A percentile compares a stretch with the other conserved stretches of the same genome.
Conservation (phyloP, 2,888 invertebrate species). For the Seladonia tumulorum region DNA sequence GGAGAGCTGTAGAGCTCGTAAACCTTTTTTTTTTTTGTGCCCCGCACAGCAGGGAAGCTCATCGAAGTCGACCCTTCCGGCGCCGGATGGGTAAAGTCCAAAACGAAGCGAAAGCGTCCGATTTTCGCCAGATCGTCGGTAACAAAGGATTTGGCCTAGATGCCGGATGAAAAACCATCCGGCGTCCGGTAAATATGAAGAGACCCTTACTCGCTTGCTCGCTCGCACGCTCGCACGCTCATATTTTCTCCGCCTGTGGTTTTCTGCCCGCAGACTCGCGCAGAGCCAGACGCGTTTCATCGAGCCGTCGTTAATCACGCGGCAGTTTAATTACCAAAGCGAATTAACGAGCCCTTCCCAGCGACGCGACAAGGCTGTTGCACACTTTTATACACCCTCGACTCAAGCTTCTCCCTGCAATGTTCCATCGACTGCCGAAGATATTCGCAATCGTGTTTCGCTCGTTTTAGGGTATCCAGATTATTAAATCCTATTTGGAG, state of each 20-base stretch:
- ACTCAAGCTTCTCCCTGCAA: not conserved
- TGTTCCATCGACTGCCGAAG: not conserved
- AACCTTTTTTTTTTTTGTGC: too few relatives aligned
- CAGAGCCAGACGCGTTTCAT: slow-evolving; percentile 64
- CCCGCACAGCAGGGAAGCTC: too few relatives aligned
- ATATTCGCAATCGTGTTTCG: not conserved
- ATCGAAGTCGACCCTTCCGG: too few relatives aligned
- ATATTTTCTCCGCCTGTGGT: slow-evolving; percentile 19
- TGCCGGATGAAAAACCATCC: too few relatives aligned
- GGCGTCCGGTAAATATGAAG: too few relatives aligned
- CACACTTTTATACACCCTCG: not conserved
- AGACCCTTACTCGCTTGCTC: slow-evolving; percentile 14
- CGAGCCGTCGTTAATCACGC: slow-evolving; percentile 79
- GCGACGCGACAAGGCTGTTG: not conserved
- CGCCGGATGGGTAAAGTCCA: too few relatives aligned
- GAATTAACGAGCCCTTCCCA: slow-evolving; percentile 71
- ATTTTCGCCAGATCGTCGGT: too few relatives aligned
- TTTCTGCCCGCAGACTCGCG: slow-evolving; percentile 34
- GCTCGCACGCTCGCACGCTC: slow-evolving; percentile 6
- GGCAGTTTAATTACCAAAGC: slow-evolving; percentile 78
- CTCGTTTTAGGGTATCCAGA: too few relatives aligned
- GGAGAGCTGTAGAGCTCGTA: too few relatives aligned
- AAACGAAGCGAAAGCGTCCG: too few relatives aligned
- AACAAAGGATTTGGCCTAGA: too few relatives aligned
- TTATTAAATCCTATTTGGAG: too few relatives aligned